Evolutionary conservation across 2,113 vertebrate genomes (phyloP), one percentile per base, ranked within the genome.

Genomic region (Neodontobutis hainanensis): DNA sequence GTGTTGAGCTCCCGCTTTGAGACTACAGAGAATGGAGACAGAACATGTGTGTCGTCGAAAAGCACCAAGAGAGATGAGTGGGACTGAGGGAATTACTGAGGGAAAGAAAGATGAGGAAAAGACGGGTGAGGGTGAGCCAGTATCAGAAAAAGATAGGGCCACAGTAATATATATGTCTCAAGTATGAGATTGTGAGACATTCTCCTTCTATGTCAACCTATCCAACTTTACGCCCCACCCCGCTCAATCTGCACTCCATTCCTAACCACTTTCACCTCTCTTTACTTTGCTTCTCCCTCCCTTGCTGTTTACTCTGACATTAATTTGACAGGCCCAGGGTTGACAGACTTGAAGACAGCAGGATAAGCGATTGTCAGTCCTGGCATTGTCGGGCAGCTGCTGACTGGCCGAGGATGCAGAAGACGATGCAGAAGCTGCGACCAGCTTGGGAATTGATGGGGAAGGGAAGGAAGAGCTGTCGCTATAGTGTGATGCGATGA

Each of bases 301-400:
- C 73, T 66, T 62, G 77, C 80, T 83, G 77, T 85, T 81, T 75
- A 77, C 70, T 53, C 61, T 87, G 88, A 87, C 90, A 90, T 84
- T 90, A 89, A 90, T 90, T 90, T 92, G 90, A 91, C 87, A 87
- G 84, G 81, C 75, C 65, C 15, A 9, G 67, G 77, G 82, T 77
- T 91, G 91, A 90, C 90, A 90, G 88, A 90, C 85, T 85, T 82
- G 75, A 88, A 87, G 87, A 82, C 70, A 78, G 87, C 75, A 71
- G 84, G 79, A 77, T 88, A 89, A 90, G 88, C 81, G 87, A 89
- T 89, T 89, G 91, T 90, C 89, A 89, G 88, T 86, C 75, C 81
- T 80, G 80, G 82, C 79, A 79, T 83, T 77, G 81, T 83, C 73
- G 86, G 84, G 81, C 86, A 83, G 85, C 88, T 85, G 85, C 82